phyloP scores from a whole-genome alignment of 2,797 vertebrate species.

The Lutjanus campechanus region DNA sequence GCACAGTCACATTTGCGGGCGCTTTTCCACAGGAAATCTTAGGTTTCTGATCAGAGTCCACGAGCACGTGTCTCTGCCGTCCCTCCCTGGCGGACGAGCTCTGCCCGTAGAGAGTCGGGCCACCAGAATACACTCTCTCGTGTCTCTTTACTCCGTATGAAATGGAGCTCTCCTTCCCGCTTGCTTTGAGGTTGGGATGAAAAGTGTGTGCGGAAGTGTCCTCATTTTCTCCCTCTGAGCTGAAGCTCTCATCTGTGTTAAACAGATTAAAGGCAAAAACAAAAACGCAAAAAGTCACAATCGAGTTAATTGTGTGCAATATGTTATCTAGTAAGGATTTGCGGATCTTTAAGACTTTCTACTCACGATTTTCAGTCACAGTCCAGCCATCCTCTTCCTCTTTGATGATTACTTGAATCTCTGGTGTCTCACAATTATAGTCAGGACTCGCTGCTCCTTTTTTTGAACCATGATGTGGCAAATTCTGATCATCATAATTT shows the following conservation, averaged over 20 bases:
- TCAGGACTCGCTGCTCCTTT: constrained; percentile 40
- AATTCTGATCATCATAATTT: constrained; percentile 50
- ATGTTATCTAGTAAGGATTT: constrained; percentile 1
- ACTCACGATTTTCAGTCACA: constrained; percentile 75
- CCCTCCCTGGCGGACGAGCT: constrained; percentile 33
- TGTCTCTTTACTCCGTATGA: constrained; percentile 23
- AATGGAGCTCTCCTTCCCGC: constrained; percentile 26
- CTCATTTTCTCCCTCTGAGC: constrained; percentile 40
- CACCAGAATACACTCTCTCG: constrained; percentile 12
- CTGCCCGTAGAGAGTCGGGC: constrained; percentile 17
- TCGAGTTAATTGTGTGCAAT: not conserved
- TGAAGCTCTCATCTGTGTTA: constrained; percentile 57
- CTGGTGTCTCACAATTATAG: constrained; percentile 58
- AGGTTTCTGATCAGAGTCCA: constrained; percentile 43
- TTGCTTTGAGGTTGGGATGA: constrained; percentile 29
- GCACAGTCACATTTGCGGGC: constrained; percentile 25
- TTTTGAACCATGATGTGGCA: constrained; percentile 24
- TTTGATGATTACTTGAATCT: constrained; percentile 71
- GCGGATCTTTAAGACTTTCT: constrained; percentile 31
- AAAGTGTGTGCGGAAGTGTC: constrained; percentile 1
- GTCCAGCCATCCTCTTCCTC: constrained; percentile 77
- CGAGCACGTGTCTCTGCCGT: constrained; percentile 25
- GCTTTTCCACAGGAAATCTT: constrained; percentile 41
- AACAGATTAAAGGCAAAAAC: constrained; percentile 19
- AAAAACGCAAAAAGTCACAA: not conserved